Evolutionary conservation across 2,888 invertebrate genomes (phyloP).

Genomic region (Phyllotreta striolata): DNA sequence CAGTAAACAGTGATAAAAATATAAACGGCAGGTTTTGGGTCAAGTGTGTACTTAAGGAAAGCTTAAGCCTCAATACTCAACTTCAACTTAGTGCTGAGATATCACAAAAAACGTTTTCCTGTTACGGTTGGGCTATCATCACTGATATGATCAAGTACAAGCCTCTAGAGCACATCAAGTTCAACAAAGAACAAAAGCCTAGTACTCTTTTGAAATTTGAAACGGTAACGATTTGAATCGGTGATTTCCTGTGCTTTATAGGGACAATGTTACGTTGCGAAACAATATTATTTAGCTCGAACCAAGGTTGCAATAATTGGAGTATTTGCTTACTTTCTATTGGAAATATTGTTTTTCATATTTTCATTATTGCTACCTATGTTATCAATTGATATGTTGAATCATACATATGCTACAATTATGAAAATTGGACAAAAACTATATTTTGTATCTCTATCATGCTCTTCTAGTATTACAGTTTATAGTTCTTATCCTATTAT

Average conservation of each 20-base stretch:
- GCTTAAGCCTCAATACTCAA: too few relatives aligned
- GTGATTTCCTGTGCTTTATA: constrained; percentile 28
- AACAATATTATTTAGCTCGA: constrained; percentile 19
- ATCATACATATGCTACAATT: too few relatives aligned
- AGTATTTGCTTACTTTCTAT: constrained; percentile 13
- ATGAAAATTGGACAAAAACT: too few relatives aligned
- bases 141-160: constrained; percentile 2
- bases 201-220: constrained; percentile 19
- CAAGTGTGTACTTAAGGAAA: too few relatives aligned
- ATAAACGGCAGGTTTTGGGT: too few relatives aligned
- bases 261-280: constrained; percentile 24
- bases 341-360: background rate
- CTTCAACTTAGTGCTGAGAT: too few relatives aligned
- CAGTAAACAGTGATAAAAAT: too few relatives aligned
- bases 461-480: too few relatives aligned
- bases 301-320: constrained; percentile 18
- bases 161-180: constrained; percentile 11
- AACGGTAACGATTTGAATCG: constrained; percentile 23
- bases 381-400: too few relatives aligned
- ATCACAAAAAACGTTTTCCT: background rate
- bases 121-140: constrained; percentile 1
- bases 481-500: too few relatives aligned
- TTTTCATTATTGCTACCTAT: too few relatives aligned
- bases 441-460: too few relatives aligned
- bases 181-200: constrained; percentile 25